Conservation (phyloP, 2,797 vertebrate species). For the Danio albolineatus region DNA sequence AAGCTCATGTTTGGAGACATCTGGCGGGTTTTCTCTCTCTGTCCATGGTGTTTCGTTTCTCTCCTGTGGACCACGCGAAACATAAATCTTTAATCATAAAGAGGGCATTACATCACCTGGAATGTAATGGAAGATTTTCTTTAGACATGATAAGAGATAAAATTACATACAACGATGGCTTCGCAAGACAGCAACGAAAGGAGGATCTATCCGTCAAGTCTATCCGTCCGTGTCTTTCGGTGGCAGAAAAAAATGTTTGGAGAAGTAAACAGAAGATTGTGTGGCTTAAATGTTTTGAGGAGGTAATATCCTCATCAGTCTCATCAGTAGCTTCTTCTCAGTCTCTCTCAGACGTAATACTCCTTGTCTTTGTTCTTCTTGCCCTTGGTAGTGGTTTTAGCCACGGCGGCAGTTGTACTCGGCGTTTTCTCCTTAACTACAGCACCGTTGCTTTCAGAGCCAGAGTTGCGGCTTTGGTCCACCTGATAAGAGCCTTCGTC, state of each 20-base stretch:
- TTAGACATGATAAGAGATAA: slow-evolving; percentile 54
- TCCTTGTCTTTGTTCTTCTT: slow-evolving; percentile 99
- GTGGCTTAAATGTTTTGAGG: slow-evolving; percentile 52
- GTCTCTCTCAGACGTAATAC: slow-evolving; percentile 89
- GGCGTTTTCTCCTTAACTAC: slow-evolving; percentile 90
- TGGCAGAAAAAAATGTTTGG: slow-evolving; percentile 47
- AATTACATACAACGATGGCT: slow-evolving; percentile 59
- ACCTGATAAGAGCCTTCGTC: slow-evolving; percentile 88
- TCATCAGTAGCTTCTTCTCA: slow-evolving; percentile 40
- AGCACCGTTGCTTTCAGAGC: slow-evolving; percentile 87
- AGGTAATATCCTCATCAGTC: slow-evolving; percentile 55
- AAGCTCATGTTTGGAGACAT: slow-evolving; percentile 17
- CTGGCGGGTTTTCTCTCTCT: slow-evolving; percentile 47
- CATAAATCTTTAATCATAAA: slow-evolving; percentile 56
- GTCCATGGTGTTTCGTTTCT: slow-evolving; percentile 58
- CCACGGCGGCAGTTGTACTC: slow-evolving; percentile 76
- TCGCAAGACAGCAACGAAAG: slow-evolving; percentile 42
- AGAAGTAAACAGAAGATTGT: slow-evolving; percentile 55
- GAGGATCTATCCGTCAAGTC: slow-evolving; percentile 30
- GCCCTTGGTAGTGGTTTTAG: slow-evolving; percentile 89
- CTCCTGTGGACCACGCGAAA: slow-evolving; percentile 42
- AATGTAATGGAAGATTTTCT: slow-evolving; percentile 61
- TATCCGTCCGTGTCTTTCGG: slow-evolving; percentile 34
- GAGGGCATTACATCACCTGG: slow-evolving; percentile 61
- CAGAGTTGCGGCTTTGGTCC: slow-evolving; percentile 85